Percentiles rank a stretch among this genome's conserved stretches.
These are phyloP conservation scores for Hemithea aestivaria DNA, from an alignment of 2,888 invertebrate genomes.

Conservation along the genomic window DNA sequence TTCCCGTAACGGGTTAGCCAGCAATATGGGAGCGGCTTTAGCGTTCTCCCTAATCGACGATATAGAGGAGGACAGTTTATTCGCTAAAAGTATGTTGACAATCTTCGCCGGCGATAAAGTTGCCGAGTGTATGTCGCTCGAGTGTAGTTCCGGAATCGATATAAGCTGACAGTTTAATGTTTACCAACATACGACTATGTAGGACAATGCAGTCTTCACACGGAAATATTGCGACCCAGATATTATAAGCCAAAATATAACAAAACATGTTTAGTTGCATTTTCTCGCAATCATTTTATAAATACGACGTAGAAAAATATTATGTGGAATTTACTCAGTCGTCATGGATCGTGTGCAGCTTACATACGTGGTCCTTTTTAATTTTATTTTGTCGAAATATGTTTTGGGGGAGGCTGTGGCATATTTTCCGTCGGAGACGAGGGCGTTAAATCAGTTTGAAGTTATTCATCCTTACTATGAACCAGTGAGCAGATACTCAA, in stretches of 20 bases:
- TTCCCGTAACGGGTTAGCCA: slow-evolving; percentile 50
- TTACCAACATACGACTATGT: slow-evolving; percentile 47
- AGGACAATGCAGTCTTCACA: slow-evolving; percentile 41
- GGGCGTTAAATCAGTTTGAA: slow-evolving; percentile 32
- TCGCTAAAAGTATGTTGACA: slow-evolving; percentile 62
- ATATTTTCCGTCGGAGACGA: slow-evolving; percentile 43
- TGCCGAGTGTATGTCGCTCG: slow-evolving; percentile 69
- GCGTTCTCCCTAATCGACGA: slow-evolving; percentile 66
- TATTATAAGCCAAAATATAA: slow-evolving; percentile 30
- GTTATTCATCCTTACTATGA: slow-evolving; percentile 21
- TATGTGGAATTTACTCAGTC: slow-evolving; percentile 28
- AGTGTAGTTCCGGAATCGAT: slow-evolving; percentile 68
- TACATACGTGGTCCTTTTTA: slow-evolving; percentile 33
- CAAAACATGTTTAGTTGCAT: slow-evolving; percentile 46
- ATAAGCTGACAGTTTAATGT: slow-evolving; percentile 64
- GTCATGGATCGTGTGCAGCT: slow-evolving; percentile 41
- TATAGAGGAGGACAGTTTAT: slow-evolving; percentile 56
- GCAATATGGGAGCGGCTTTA: slow-evolving; percentile 62
- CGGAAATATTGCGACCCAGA: slow-evolving; percentile 40
- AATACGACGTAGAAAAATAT: slow-evolving; percentile 20
- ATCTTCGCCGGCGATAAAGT: slow-evolving; percentile 67
- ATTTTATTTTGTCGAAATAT: slow-evolving; percentile 29
- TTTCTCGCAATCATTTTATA: slow-evolving; percentile 36
- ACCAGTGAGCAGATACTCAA: slow-evolving; percentile 14
- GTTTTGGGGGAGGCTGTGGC: slow-evolving; percentile 40